Evolutionary conservation across 2,888 invertebrate species (phyloP), one percentile per base, ranked within the genome.

Genomic region (Hofmannophila pseudospretella): DNA sequence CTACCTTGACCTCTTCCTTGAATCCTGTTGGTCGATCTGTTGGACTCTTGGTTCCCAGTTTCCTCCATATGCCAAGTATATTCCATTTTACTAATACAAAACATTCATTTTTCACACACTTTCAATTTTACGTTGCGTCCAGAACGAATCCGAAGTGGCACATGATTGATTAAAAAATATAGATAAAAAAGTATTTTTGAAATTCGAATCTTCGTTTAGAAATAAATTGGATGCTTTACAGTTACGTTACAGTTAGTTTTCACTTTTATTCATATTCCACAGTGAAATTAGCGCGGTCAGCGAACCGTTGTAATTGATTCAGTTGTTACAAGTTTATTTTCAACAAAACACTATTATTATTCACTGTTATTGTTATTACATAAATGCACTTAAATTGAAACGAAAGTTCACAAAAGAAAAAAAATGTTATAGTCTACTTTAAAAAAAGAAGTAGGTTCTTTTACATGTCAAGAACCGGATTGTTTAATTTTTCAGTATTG

Each of bases 61-160:
- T 77, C 81, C 60, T 82, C 85, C 65, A 85, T 77, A 49, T 82
- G 80, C 86, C 85, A 84, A 41, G 81, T 58, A 59, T 85, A 86
- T 79, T 86, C 86, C 86, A 86, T 86, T 50, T 67, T 84, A 62
- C 58, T 44, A 42, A 47, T 45, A 56, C 39, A 49, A 41, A 46
- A 28, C 5, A 16, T 11, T 10, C 36, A 38, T 41, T 34, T 32
- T 43, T 32, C 10, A 20, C 39, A 36, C 51, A 57, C 58, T 58
- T 53, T 49, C 45, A 53, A 53, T 51, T 39, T 56, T 51, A 69
- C 42, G 67, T 66, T 22, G 58, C 63, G 42, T 69, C 69, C 42
- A 67, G 38, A 20, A 54, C 51, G 35, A 55, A 58, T 16, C 58
- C 57, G 36, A 49, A 47, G 33, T 45, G 46, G 48, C 61, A 60